Evolutionary conservation across 2,113 vertebrate genomes (phyloP).

Genomic region (Athene cunicularia): DNA sequence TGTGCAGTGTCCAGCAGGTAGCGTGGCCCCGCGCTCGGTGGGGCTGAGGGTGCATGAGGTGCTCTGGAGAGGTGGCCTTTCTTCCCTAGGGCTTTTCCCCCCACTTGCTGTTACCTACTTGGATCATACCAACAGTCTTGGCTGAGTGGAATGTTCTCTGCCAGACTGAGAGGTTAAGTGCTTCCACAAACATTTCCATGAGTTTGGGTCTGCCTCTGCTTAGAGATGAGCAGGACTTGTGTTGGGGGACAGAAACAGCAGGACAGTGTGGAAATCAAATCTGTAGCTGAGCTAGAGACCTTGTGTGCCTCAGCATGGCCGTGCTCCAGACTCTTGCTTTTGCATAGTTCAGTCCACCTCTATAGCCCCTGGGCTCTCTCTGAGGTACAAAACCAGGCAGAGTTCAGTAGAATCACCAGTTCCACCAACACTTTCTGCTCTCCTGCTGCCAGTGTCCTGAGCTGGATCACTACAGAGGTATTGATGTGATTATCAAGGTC

Average conservation of each 20-base stretch:
- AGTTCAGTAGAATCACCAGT: background rate
- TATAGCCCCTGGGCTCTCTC: background rate
- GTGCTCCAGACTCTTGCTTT: background rate
- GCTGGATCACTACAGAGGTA: background rate
- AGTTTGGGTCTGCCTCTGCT: background rate
- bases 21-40: background rate
- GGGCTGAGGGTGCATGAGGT: background rate
- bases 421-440: background rate
- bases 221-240: background rate
- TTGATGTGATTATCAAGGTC: background rate
- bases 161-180: background rate
- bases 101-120: background rate
- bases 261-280: background rate
- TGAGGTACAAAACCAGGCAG: background rate
- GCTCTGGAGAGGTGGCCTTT: background rate
- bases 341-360: background rate
- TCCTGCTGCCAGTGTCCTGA: background rate
- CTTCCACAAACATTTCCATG: background rate
- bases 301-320: background rate
- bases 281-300: background rate
- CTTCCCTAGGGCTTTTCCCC: background rate
- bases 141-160: background rate
- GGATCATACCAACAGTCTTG: background rate
- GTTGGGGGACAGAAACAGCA: background rate
- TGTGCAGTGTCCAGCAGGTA: conserved; percentile 80